phyloP scores from a whole-genome alignment of 2,888 invertebrate species.

The Cistogaster globosa region DNA sequence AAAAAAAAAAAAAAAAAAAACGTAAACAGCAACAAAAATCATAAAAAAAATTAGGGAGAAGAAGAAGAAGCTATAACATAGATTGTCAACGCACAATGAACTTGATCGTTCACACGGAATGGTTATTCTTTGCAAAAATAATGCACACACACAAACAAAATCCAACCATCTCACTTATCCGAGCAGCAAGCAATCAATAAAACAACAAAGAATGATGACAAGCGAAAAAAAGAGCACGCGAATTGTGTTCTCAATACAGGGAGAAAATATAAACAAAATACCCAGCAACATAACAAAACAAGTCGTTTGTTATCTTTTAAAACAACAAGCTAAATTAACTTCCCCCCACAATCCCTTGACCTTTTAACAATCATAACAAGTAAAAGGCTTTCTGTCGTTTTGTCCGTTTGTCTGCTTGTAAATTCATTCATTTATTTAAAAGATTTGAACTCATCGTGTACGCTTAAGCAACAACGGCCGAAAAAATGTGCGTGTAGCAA shows the following conservation, averaged over 20 bases:
- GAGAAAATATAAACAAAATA: constrained; percentile 8
- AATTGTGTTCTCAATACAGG: constrained; percentile 39
- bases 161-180: constrained; percentile 21
- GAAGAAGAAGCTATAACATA: constrained; percentile 40
- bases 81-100: constrained; percentile 75
- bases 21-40: not conserved
- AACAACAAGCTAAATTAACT: constrained; percentile 9
- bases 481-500: not conserved
- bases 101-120: constrained; percentile 70
- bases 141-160: not conserved
- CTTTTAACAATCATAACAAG: not conserved
- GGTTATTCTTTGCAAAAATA: constrained; percentile 18
- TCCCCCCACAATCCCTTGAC: not conserved
- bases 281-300: constrained; percentile 13
- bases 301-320: constrained; percentile 16
- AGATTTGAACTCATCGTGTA: constrained; percentile 49
- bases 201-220: constrained; percentile 9
- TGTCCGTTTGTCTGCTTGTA: constrained; percentile 12
- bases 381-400: constrained; percentile 14
- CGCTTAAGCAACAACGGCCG: not conserved
- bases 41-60: not conserved
- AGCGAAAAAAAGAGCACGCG: constrained; percentile 57
- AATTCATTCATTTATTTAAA: constrained; percentile 54
- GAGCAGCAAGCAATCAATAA: not conserved
- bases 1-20: not conserved